Evolutionary conservation across 2,797 vertebrate genomes (phyloP), one percentile per base, ranked within the genome.

Genomic region (Enteromius afrohamiltoni): DNA sequence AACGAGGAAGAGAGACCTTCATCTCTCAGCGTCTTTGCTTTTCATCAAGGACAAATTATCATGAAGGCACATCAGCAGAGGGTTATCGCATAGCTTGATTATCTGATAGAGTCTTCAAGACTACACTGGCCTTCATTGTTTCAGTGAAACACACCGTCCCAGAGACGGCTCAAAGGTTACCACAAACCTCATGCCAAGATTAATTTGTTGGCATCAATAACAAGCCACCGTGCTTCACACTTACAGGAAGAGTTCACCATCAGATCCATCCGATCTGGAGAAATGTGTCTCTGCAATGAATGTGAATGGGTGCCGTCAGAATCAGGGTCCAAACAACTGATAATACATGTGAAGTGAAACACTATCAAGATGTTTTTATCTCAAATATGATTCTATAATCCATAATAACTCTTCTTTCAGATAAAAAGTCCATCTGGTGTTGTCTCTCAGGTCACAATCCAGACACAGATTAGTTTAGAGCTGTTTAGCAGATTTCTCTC

Each of bases 21-120:
- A 91, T 93, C 78, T 82, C 67, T 82, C 47, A 26, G 87, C 67
- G 77, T 53, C 80, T 89, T 86, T 85, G 67, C 86, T 92, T 95
- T 93, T 94, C 94, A 93, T 92, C 93, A 90, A 89, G 90, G 93
- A 91, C 90, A 91, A 93, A 95, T 95, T 92, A 86, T 88, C 88
- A 88, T 40, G 7, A 67, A 81, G 31, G 29, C 74, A 16, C 45
- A 82, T 65, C 23, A 1, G 73, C 75, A 21, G 11, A n/a, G 71
- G 75, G 77, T 80, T 82, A 77, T 85, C 74, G 17, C 3, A 4
- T 77, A 68, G 47, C 86, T 40, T 55, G 55, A 29, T 11, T 51
- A n/a, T 26, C 68, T 67, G 87, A 90, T 87, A 86, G 91, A 86
- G 84, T 80, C 87, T 88, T 84, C 55, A 19, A 78, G 23, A 40